These are phyloP conservation scores for Phorcus lineatus DNA, from an alignment of 2,888 invertebrate genomes.

Conservation along the genomic window DNA sequence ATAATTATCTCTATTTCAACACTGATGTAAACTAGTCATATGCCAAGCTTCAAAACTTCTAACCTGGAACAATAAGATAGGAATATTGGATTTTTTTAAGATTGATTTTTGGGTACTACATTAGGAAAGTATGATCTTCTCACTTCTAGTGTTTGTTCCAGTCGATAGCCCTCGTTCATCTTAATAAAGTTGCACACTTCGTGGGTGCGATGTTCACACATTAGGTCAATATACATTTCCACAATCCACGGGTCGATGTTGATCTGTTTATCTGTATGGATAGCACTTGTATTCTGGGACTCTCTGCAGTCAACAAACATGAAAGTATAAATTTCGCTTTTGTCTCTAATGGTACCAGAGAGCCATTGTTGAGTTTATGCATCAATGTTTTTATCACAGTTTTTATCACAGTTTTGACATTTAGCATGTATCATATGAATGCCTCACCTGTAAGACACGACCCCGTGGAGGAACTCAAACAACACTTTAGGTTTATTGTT, in stretches of 20 bases:
- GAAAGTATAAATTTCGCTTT: background rate
- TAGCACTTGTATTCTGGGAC: slow-evolving; percentile 57
- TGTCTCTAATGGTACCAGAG: no score
- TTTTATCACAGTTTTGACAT: no score
- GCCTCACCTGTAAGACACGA: slow-evolving; percentile 77
- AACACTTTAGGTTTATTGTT: slow-evolving; percentile 73
- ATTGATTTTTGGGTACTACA: no score
- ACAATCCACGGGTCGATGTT: slow-evolving; percentile 76
- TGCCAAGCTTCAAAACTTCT: no score
- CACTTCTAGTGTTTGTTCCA: slow-evolving; percentile 80
- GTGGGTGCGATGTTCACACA: slow-evolving; percentile 79
- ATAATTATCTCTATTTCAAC: no score
- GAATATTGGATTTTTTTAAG: no score
- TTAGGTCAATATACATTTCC: slow-evolving; percentile 81
- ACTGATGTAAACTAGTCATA: no score
- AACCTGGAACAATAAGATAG: no score
- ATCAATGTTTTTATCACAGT: no score
- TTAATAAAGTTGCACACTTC: slow-evolving; percentile 79
- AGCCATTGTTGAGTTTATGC: no score
- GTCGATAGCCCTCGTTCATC: slow-evolving; percentile 79
- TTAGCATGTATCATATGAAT: no score
- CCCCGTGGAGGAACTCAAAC: slow-evolving; percentile 80
- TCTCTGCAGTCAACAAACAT: slow-evolving; percentile 54
- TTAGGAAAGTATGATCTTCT: slow-evolving; percentile 14
- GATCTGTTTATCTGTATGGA: slow-evolving; percentile 66